Base-by-base conservation (phyloP, 2,797 vertebrate genomes). In the Ctenosaura bakeri region DNA sequence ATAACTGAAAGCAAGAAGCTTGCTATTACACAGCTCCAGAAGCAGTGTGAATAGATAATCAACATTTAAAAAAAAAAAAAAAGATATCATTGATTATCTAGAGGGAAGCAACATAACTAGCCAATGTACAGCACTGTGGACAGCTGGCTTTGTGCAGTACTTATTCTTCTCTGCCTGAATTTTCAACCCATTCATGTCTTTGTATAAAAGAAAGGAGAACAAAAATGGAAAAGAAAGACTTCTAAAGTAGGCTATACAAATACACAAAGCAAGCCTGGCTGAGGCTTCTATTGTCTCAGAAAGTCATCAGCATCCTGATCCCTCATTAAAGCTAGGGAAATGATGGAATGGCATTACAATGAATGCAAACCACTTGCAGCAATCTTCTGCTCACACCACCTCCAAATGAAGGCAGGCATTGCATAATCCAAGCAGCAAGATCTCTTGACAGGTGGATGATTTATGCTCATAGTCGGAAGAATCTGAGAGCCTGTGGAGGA, bases 361-460 rank as follows among this genome's bases (percentile, higher is more conserved):
- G 97, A 98, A 97, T 96, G 95, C 95, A 96, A 95, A 96, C 94
- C 97, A 95, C 97, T 97, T 96, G 95, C 96, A 50, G 95, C 97
- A 97, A 96, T 97, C 97, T 97, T 94, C 93, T 88, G 96, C 96
- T 97, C 96, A 90, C 94, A 93, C 96, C 96, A 92, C 93, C 97
- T 97, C 97, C 97, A 97, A 98, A 97, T 96, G 97, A 97, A 98
- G 97, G 97, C 97, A 97, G 97, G 97, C 97, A 96, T 98, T 98
- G 98, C 97, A 98, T 98, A 98, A 98, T 98, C 97, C 97, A 94
- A 96, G 96, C 96, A 95, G 97, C 97, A 89, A 94, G 96, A 91
- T 93, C 95, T 95, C 96, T 97, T 98, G 98, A 98, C 98, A 98
- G 97, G 97, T 96, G 97, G 93, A 98, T 98, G 98, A 98, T 98